Conservation (phyloP, 2,113 vertebrate genomes). For the Ailurus styani region DNA sequence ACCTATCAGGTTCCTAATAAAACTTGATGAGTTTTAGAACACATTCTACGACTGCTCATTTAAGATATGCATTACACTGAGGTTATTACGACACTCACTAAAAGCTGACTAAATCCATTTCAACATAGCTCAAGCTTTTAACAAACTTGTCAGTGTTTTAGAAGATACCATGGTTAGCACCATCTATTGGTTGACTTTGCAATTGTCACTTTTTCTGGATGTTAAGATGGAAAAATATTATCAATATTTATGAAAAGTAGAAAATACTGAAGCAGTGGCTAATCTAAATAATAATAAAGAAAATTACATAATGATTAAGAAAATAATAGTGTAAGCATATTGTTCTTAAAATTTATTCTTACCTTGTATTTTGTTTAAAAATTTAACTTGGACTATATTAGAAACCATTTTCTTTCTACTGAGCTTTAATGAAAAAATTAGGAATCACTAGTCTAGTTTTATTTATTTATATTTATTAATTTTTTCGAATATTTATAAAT, state of each 20-base stretch:
- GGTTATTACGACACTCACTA: constrained; percentile 46
- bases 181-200: not conserved
- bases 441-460: not conserved
- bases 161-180: not conserved
- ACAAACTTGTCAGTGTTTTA: not conserved
- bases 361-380: not conserved
- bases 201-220: not conserved
- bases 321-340: not conserved
- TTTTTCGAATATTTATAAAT: not conserved
- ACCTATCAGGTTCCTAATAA: constrained; percentile 64
- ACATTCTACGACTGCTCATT: constrained; percentile 56
- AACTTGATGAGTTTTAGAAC: constrained; percentile 68
- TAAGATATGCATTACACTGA: constrained; percentile 47
- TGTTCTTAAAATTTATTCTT: not conserved
- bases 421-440: not conserved
- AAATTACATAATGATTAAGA: not conserved
- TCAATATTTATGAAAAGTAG: not conserved
- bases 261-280: not conserved
- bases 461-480: not conserved
- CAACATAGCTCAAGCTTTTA: not conserved
- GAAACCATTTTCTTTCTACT: not conserved
- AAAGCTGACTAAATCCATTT: constrained; percentile 52
- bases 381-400: not conserved
- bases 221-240: not conserved
- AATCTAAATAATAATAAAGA: not conserved